These are phyloP conservation scores for Lophius americanus DNA, from an alignment of 2,797 vertebrate species.

Conservation along the genomic window DNA sequence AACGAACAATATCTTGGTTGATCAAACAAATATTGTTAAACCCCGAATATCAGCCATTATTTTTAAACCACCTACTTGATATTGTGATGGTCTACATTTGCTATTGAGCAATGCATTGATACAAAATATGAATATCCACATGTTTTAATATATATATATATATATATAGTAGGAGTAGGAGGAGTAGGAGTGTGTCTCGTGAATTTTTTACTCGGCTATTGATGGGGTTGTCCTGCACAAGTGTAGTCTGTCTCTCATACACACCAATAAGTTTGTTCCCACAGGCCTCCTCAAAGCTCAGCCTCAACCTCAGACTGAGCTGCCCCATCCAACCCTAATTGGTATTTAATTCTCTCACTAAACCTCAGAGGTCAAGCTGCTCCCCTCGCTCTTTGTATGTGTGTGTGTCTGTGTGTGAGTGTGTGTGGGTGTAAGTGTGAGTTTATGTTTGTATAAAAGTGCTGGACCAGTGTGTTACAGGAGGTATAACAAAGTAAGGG, in stretches of 20 bases:
- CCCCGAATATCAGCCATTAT: too few species aligned
- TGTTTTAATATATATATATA: too few species aligned
- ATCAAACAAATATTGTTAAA: too few species aligned
- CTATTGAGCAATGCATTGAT: too few species aligned
- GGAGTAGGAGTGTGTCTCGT: slow-evolving; percentile 25
- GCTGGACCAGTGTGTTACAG: slow-evolving; percentile 51
- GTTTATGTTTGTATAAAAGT: slow-evolving; percentile 49
- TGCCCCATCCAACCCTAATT: slow-evolving; percentile 72
- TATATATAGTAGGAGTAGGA: too few species aligned
- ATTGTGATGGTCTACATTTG: too few species aligned
- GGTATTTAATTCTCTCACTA: slow-evolving; percentile 78
- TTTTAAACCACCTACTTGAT: too few species aligned
- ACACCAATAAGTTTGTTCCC: slow-evolving; percentile 76
- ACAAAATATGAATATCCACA: too few species aligned
- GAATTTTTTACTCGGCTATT: slow-evolving; percentile 22
- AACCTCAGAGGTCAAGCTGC: slow-evolving; percentile 66
- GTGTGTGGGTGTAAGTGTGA: slow-evolving; percentile 46
- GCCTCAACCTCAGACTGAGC: slow-evolving; percentile 64
- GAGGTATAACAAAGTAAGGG: slow-evolving; percentile 54
- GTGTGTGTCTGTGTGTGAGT: slow-evolving; percentile 34
- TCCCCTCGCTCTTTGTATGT: not conserved
- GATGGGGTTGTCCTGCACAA: slow-evolving; percentile 31
- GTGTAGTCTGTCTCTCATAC: slow-evolving; percentile 19
- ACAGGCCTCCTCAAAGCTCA: slow-evolving; percentile 69
- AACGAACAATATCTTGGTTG: too few species aligned